Base-by-base conservation (phyloP, 2,888 invertebrate genomes). In the Thyatira batis region DNA sequence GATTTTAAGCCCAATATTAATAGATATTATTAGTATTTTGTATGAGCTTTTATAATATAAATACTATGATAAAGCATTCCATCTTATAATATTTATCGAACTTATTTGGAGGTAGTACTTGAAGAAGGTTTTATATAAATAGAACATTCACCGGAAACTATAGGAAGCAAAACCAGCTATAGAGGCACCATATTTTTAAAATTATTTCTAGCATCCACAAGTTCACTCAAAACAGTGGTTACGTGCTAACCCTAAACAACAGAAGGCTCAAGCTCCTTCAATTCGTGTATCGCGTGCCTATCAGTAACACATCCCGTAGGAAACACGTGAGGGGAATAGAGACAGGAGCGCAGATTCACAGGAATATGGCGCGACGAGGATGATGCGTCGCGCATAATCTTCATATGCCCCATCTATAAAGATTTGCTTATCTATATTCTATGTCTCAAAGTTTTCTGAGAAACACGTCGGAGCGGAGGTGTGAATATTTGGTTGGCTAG, bases 251-350 rank as follows among this genome's bases (percentile, higher is more conserved):
- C 48, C 48, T 48, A 48, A 5, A 28, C 17, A 13, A 53, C 61
- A 56, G 59, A 66, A 68, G 76, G 61, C 73, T 77, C 76, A 74
- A 78, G 77, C 73, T 76, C 69, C 70, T 70, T 67, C 67, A 63
- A 71, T 71, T 73, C 71, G 70, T 76, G 73, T 83, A 83, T 80
- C 80, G 73, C 69, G 63, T 65, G 80, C 75, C 79, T 81, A 84
- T 85, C 82, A 77, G 77, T 80, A 79, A 65, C 69, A 82, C 84
- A 87, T 87, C 89, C 87, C 87, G 80, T 73, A 84, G 84, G 85
- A 86, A 79, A 70, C 79, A 78, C 87, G 90, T 89, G 90, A 89
- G 81, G 69, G 57, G 90, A 85, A 86, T 87, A 48, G 27, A 27
- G 27, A 28, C 27, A 48, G 17, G 17, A 39, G 39, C 39, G 17